Evolutionary conservation across 1,140 invertebrate species (phyloP).

Genomic region (Oryctes rhinoceros): DNA sequence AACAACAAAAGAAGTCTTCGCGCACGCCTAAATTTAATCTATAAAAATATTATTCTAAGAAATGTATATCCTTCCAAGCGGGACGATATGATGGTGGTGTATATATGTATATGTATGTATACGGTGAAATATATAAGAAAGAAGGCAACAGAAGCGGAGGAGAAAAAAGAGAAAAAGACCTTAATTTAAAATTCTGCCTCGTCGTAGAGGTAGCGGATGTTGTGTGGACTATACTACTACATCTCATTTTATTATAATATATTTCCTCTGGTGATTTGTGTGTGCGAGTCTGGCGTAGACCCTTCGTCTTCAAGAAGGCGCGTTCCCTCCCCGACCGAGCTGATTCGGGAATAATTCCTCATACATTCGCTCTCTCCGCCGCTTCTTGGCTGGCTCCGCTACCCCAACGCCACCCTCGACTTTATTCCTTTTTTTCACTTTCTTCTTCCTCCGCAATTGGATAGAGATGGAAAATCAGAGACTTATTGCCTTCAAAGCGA

Average conservation of each 20-base stretch:
- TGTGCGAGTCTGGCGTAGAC: slow-evolving; percentile 52
- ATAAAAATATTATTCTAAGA: slow-evolving; percentile 35
- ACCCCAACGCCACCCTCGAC: slow-evolving; percentile 40
- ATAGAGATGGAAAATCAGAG: slow-evolving; percentile 44
- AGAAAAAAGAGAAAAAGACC: slow-evolving; percentile 28
- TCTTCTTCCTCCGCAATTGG: slow-evolving; percentile 46
- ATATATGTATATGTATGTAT: slow-evolving; percentile 15
- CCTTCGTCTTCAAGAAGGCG: slow-evolving; percentile 47
- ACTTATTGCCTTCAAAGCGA: slow-evolving; percentile 55
- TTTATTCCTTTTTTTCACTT: slow-evolving; percentile 54
- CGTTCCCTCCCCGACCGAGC: slow-evolving; percentile 51
- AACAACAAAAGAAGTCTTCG: slow-evolving; percentile 1
- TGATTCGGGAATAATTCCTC: slow-evolving; percentile 58
- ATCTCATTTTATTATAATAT: slow-evolving; percentile 59
- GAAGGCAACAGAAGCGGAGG: slow-evolving; percentile 16
- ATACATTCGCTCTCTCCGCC: slow-evolving; percentile 54
- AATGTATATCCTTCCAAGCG: slow-evolving; percentile 28
- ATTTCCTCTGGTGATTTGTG: slow-evolving; percentile 59
- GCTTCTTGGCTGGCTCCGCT: slow-evolving; percentile 24
- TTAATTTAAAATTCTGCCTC: slow-evolving; percentile 40
- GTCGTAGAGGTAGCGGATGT: slow-evolving; percentile 46
- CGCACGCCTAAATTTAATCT: slow-evolving; percentile 34
- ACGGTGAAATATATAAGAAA: slow-evolving; percentile 23
- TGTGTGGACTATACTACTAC: slow-evolving; percentile 52
- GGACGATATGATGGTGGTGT: slow-evolving; percentile 18